Conservation (phyloP, 2,797 vertebrate species). For the Tympanoctomys barrerae region DNA sequence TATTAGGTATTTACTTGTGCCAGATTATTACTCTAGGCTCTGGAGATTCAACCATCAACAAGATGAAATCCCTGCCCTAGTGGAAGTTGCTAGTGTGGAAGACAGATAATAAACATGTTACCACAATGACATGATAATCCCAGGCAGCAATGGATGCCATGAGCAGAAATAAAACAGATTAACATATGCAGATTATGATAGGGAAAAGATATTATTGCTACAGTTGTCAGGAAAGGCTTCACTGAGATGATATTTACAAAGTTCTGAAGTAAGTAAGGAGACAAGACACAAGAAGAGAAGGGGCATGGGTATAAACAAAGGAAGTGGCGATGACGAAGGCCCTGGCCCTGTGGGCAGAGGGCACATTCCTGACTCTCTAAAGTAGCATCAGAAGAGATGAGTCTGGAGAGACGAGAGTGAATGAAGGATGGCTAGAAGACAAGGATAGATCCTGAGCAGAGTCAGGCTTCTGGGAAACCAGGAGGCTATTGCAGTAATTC, state of each 20-base stretch:
- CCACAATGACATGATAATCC: background rate
- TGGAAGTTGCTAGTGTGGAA: background rate
- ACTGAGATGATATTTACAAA: background rate
- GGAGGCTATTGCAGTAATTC: background rate
- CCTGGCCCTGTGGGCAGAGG: background rate
- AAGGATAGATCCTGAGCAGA: background rate
- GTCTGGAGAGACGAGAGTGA: background rate
- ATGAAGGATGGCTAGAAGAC: background rate
- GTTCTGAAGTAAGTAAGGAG: slow-evolving; percentile 42
- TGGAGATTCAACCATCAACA: slow-evolving; percentile 22
- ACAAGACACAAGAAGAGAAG: background rate
- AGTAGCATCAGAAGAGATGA: background rate
- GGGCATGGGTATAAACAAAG: background rate
- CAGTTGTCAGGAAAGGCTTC: background rate
- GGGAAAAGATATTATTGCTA: background rate
- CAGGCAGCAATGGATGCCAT: background rate
- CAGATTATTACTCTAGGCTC: background rate
- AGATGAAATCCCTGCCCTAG: background rate
- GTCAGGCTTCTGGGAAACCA: background rate
- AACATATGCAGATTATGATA: background rate
- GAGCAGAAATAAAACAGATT: background rate
- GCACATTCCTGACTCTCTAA: background rate
- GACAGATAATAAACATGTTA: background rate
- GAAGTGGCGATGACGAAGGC: background rate
- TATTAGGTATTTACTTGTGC: background rate